phyloP scores from a whole-genome alignment of 2,113 vertebrate genomes.

The Xiphophorus hellerii region DNA sequence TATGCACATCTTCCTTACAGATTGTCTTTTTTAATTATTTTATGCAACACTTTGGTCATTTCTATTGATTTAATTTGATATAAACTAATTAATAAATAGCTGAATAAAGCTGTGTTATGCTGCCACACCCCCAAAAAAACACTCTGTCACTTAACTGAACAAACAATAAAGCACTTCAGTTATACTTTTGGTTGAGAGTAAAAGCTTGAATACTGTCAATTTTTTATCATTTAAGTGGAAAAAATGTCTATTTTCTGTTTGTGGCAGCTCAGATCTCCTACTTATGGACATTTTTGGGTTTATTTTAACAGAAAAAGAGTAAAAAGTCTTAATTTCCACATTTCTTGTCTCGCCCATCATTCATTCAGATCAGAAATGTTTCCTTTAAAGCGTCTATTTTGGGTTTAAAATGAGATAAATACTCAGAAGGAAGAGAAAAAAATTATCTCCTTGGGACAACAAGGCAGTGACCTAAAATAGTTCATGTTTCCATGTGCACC shows the following conservation, averaged over 20 bases:
- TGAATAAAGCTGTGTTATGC: no score
- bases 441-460: neutral
- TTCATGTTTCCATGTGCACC: neutral
- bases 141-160: no score
- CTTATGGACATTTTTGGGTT: no score
- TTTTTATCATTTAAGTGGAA: no score
- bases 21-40: neutral
- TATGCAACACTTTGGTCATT: neutral
- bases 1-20: neutral
- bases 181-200: no score
- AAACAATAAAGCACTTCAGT: no score
- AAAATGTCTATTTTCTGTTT: no score
- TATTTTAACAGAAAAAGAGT: no score
- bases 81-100: neutral
- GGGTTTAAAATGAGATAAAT: neutral
- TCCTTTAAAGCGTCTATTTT: neutral
- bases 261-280: no score
- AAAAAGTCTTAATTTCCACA: no score
- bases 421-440: neutral
- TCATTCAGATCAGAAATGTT: neutral
- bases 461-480: neutral
- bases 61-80: neutral
- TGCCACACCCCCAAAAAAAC: no score
- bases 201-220: no score
- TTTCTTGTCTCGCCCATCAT: neutral